A percentile compares a stretch with the other conserved stretches of the same genome.
phyloP scores from a whole-genome alignment of 2,113 vertebrate genomes.

The Salminus brasiliensis region DNA sequence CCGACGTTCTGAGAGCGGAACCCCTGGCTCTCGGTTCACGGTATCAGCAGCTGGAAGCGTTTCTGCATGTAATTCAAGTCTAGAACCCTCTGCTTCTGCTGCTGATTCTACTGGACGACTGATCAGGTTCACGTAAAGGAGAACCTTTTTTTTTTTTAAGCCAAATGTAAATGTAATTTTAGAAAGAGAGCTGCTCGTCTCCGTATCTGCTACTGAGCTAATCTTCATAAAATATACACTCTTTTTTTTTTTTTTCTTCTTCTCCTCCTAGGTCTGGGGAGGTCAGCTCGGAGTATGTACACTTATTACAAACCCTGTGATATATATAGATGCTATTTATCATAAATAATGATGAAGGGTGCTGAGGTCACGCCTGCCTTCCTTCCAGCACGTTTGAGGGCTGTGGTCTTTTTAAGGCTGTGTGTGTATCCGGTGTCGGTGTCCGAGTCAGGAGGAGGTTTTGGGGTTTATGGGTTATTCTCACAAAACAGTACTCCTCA shows the following conservation, averaged over 20 bases:
- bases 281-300: constrained; percentile 76
- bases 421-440: no score
- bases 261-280: constrained; percentile 69
- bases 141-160: constrained; percentile 7
- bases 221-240: constrained; percentile 21
- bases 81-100: background rate
- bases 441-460: no score
- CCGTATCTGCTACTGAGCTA: background rate
- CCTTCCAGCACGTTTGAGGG: no score
- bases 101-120: background rate
- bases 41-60: background rate
- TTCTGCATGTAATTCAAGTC: background rate
- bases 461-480: no score
- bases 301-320: constrained; percentile 58
- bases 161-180: background rate
- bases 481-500: no score
- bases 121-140: background rate
- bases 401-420: background rate
- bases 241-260: constrained; percentile 22
- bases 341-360: constrained; percentile 83
- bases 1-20: constrained; percentile 8
- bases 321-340: constrained; percentile 83
- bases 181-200: constrained; percentile 1
- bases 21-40: background rate
- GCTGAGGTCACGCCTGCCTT: constrained; percentile 71